Base-by-base conservation (phyloP, 2,888 invertebrate species). In the Antheraea yamamai region DNA sequence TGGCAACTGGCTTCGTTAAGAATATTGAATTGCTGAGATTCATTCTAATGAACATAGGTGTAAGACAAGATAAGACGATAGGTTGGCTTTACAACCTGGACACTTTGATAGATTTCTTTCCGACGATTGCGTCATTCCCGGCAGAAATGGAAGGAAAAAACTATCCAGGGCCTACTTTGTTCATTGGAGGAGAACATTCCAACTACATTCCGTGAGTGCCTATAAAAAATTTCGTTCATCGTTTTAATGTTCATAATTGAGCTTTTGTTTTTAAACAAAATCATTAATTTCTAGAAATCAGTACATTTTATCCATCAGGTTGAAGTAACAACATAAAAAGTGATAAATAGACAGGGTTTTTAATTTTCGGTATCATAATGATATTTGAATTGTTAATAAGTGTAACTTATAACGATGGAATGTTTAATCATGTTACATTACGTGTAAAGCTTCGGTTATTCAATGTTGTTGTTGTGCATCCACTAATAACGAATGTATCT, bases 121-220 rank as follows among this genome's bases (percentile, higher is more conserved):
- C 95, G 8, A 85, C 96, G 30, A 95, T 98, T 52, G 91, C 95
- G 7, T 86, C 88, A 4, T 97, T 98, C 89, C 97, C 97, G 0
- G 81, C 91, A 2, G 78, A 47, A 39, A 74, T 90, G 80, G 83
- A 80, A 73, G 81, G 76, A 10, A 89, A 88, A 74, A 80, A 79
- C 74, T 97, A 95, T 84, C 79, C 84, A 12, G 97, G 97, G 0
- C 97, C 97, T 0, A 96, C 97, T 0, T 87, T 98, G 26, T 99
- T 99, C 87, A 94, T 99, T 61, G 98, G 97, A 71, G 99, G 99
- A 51, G 96, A 95, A n/a, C 90, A 96, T 0, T 99, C 98, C 0
- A 96, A 97, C 82, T 98, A 96, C 87, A 95, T 99, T 80, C 95
- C 95, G 97, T 97, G 93, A 95, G 95, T 90, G 12, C 47, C 47